phyloP scores from a whole-genome alignment of 2,888 invertebrate genomes.

The Xestoiulus laeticollis region DNA sequence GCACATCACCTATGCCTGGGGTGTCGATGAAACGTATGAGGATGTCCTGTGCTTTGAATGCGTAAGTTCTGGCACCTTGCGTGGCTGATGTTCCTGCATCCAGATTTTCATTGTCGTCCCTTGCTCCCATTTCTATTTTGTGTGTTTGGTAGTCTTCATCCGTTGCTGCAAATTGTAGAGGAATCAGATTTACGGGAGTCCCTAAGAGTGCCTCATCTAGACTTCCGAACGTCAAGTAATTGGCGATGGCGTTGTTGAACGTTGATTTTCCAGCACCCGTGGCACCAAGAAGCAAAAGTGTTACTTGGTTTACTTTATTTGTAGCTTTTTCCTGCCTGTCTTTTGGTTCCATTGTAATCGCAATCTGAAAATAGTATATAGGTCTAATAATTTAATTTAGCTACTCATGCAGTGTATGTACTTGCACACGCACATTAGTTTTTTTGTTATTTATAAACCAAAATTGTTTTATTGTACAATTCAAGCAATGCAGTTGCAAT shows the following conservation, averaged over 20 bases:
- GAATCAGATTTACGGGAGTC: neutral
- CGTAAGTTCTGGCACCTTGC: constrained; percentile 43
- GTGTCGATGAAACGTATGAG: constrained; percentile 58
- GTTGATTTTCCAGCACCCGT: constrained; percentile 55
- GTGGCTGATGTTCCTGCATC: constrained; percentile 45
- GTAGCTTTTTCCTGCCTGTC: too few species aligned
- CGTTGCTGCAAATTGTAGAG: constrained; percentile 7
- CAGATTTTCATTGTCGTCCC: neutral
- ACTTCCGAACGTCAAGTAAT: constrained; percentile 50
- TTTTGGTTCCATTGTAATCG: too few species aligned
- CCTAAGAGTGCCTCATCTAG: constrained; percentile 30
- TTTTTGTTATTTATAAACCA: too few species aligned
- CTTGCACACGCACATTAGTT: too few species aligned
- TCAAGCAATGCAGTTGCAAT: too few species aligned
- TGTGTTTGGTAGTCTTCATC: constrained; percentile 39
- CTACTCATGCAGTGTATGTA: too few species aligned
- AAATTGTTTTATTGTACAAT: too few species aligned
- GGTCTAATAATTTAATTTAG: too few species aligned
- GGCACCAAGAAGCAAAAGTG: constrained; percentile 53
- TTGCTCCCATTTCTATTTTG: neutral
- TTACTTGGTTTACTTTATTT: too few species aligned
- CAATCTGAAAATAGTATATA: too few species aligned
- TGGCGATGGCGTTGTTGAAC: constrained; percentile 52
- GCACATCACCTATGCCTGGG: constrained; percentile 59
- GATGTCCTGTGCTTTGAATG: constrained; percentile 44